These are phyloP conservation scores for Clarias fuscus DNA, from an alignment of 2,797 vertebrate genomes.

Conservation along the genomic window DNA sequence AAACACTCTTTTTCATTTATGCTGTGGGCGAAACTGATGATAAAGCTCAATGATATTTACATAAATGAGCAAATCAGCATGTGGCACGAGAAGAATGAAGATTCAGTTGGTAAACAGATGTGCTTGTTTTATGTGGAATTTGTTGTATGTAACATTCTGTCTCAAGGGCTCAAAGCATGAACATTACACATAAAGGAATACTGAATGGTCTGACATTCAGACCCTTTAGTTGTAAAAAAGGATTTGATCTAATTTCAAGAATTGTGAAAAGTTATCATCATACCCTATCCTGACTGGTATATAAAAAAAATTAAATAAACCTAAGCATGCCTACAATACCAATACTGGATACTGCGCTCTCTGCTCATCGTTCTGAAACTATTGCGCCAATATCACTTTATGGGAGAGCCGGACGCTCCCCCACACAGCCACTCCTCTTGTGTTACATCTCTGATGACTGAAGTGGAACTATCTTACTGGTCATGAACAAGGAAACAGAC, in stretches of 20 bases:
- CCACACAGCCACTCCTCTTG: too few relatives aligned
- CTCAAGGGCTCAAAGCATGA: not conserved
- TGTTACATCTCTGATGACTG: too few relatives aligned
- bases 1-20: not conserved
- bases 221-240: not conserved
- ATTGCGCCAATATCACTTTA: too few relatives aligned
- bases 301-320: constrained; percentile 3
- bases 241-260: not conserved
- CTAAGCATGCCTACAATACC: not conserved
- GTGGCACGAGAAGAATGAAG: not conserved
- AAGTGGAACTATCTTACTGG: too few relatives aligned
- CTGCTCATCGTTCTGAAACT: too few relatives aligned
- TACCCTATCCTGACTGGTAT: not conserved
- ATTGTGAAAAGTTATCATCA: not conserved
- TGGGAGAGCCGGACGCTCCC: too few relatives aligned
- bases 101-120: not conserved
- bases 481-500: too few relatives aligned
- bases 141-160: not conserved
- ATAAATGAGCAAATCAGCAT: not conserved
- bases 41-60: not conserved
- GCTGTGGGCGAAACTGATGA: not conserved
- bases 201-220: not conserved
- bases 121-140: constrained; percentile 2
- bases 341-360: too few relatives aligned
- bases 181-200: not conserved